Base-by-base conservation (phyloP, 2,113 vertebrate genomes). In the Chamaetylas fuelleborni region DNA sequence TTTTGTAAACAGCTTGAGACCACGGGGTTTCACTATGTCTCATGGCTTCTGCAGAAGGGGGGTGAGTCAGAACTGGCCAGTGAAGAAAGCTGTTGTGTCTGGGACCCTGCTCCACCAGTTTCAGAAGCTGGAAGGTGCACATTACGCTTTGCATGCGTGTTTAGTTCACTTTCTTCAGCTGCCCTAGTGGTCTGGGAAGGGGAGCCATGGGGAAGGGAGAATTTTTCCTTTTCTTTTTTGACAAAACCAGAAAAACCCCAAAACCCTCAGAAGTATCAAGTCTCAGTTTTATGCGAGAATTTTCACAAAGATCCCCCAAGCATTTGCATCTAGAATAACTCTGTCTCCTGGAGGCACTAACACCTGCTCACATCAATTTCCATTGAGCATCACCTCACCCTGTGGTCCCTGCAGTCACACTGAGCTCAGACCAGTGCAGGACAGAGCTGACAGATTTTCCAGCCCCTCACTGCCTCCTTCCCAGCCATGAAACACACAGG, bases 21-120 rank as follows among this genome's bases (percentile, higher is more conserved):
- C 8, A 6, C 2, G 0, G 80, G 83, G 91, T 95, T 96, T 96
- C 91, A 16, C 74, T 95, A 50, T 96, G 82, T 70, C 91, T 95
- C 96, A 88, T 31, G 69, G 70, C 69, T 97, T 95, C 92, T 93
- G 64, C 89, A 91, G 92, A 86, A 90, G 43, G 12, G 71, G 56
- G 22, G 10, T 96, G 94, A 96, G 60, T 96, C 94, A 95, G 76
- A 97, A 66, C 29, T 43, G 92, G 88, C 56, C 77, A 78, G 47
- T 43, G 56, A 94, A 81, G 76, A 86, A 88, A 88, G 79, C 74
- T 81, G 66, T 61, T 77, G 67, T 9, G 11, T 70, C 86, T 93
- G 86, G 82, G 86, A 90, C 34, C 67, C 73, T 6, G 8, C 34
- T 61, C 57, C 42, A 40, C 33, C 73, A 42, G 33, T 80, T 86